phyloP scores from a whole-genome alignment of 2,797 vertebrate species.

The Amazonetta brasiliensis region DNA sequence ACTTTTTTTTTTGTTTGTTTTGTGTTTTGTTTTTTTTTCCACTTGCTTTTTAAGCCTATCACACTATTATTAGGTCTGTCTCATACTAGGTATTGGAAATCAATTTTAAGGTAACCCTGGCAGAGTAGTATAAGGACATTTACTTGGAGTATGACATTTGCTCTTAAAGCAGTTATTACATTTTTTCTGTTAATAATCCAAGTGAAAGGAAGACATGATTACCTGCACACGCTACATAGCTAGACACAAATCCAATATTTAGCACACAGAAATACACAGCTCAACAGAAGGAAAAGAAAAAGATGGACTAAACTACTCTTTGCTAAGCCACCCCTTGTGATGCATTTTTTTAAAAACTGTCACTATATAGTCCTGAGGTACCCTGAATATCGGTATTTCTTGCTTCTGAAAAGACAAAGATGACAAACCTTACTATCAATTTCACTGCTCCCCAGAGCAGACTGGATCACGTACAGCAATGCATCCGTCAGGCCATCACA shows the following conservation, averaged over 20 bases:
- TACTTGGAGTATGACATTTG: background rate
- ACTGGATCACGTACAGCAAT: constrained; percentile 96
- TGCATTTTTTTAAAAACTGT: background rate
- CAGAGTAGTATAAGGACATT: background rate
- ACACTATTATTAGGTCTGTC: background rate
- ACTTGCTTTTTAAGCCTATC: background rate
- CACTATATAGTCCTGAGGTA: background rate
- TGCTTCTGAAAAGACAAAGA: constrained; percentile 35
- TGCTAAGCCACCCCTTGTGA: background rate
- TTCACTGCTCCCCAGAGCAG: constrained; percentile 96
- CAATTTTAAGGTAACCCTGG: background rate
- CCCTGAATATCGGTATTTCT: background rate
- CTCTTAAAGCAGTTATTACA: background rate
- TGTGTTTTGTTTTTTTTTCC: too few relatives aligned
- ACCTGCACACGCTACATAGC: background rate
- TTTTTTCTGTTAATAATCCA: background rate
- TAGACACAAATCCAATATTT: background rate
- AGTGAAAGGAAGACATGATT: background rate
- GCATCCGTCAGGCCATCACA: constrained; percentile 97
- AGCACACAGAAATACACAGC: background rate
- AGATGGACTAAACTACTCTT: background rate
- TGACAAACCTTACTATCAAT: constrained; percentile 97
- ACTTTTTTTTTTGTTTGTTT: too few relatives aligned
- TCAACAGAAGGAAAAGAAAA: background rate
- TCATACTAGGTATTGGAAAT: background rate